These are phyloP conservation scores for Mustelus asterias DNA, from an alignment of 2,113 vertebrate genomes.

Conservation along the genomic window DNA sequence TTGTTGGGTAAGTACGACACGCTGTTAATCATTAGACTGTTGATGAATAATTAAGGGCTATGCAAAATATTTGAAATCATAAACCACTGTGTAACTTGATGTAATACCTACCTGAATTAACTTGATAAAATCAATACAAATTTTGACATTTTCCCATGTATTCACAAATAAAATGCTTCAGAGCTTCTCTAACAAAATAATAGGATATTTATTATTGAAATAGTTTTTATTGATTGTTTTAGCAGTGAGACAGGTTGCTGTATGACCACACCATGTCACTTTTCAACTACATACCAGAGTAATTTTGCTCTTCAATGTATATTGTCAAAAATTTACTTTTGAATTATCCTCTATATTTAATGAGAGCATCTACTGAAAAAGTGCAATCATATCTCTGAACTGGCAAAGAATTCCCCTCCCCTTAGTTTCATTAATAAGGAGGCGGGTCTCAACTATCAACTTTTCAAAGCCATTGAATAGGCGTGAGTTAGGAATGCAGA, in stretches of 20 bases:
- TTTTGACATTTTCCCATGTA: neutral
- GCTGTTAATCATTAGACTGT: neutral
- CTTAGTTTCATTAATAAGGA: conserved; percentile 18
- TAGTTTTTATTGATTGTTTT: neutral
- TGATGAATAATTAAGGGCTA: neutral
- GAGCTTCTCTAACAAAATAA: neutral
- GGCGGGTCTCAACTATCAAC: conserved; percentile 3
- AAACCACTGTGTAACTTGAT: neutral
- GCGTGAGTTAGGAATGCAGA: neutral
- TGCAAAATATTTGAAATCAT: neutral
- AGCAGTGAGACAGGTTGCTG: neutral
- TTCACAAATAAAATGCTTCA: neutral
- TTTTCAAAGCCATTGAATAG: conserved; percentile 4
- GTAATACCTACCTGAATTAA: neutral
- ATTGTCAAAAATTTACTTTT: neutral
- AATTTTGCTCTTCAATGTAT: conserved; percentile 3
- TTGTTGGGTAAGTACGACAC: neutral
- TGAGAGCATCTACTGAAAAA: neutral
- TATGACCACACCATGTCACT: neutral
- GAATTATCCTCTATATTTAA: neutral
- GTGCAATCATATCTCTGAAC: neutral
- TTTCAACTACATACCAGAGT: neutral
- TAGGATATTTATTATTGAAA: neutral
- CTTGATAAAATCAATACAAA: conserved; percentile 1
- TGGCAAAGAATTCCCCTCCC: conserved; percentile 1